Evolutionary conservation across 2,888 invertebrate species (phyloP), one percentile per base, ranked within the genome.

Genomic region (Chirona hameri): DNA sequence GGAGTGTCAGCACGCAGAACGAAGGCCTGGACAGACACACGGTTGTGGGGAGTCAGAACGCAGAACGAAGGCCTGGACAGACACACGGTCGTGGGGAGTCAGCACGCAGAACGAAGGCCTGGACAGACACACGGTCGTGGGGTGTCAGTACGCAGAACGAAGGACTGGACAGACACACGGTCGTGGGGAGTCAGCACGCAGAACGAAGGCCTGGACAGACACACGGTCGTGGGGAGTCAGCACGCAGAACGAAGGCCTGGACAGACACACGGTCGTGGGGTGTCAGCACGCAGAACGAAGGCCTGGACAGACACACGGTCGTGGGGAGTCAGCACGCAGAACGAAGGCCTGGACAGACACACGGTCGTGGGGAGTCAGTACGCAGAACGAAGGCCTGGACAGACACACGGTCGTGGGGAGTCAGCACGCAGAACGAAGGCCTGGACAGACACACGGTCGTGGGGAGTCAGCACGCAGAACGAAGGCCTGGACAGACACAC

Each of bases 201-300:
- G n/a, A n/a, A n/a, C n/a, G 86, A 95, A 95, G 84, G 95, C 91
- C 94, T 95, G 87, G 21, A 24, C 60, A n/a, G n/a, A 9, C 4
- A 24, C 3, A 52, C 52, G 52, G 18, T 52, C 52, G 52, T 12
- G 15, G 52, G 7, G 7, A 5, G 39, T 39, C 7, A 39, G 39
- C n/a, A n/a, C n/a, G n/a, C n/a, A n/a, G n/a, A n/a, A n/a, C n/a
- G 86, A 95, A 95, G 84, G 95, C 91, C 94, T 95, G 87, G 21
- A 24, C 60, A n/a, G n/a, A 9, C 4, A 24, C 3, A 52, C 52
- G 52, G 18, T 52, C 52, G 52, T 12, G 15, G 52, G 7, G 7
- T 39, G 39, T 39, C 7, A 39, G 39, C n/a, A n/a, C n/a, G n/a
- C n/a, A n/a, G n/a, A n/a, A n/a, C n/a, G 86, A 95, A 95, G 84